These are phyloP conservation scores for Rhinogobius similis DNA, from an alignment of 2,113 vertebrate species.

Conservation along the genomic window DNA sequence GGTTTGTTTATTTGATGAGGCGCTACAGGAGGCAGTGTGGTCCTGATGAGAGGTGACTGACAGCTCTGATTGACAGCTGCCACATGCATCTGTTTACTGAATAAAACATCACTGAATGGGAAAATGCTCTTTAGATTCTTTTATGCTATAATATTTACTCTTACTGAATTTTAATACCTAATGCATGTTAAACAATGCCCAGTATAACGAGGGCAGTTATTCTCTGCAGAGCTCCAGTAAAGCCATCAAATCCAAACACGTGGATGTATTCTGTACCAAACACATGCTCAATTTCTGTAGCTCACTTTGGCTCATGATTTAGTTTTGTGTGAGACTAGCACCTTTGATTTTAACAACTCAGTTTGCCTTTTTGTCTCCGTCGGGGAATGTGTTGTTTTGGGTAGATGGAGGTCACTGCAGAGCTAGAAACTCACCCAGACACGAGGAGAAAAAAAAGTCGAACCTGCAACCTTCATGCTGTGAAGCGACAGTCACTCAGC, in stretches of 20 bases:
- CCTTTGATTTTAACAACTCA: too few species aligned
- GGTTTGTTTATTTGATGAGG: too few species aligned
- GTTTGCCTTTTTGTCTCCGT: too few species aligned
- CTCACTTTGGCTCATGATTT: not conserved
- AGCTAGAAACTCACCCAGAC: too few species aligned
- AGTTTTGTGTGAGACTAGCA: too few species aligned
- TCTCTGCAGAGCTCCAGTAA: not conserved
- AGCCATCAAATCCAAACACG: not conserved
- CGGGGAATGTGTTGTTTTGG: too few species aligned
- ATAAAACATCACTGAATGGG: slow-evolving; percentile 6
- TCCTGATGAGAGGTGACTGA: not conserved
- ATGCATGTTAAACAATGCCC: not conserved
- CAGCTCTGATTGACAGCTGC: not conserved
- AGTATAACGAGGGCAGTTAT: not conserved
- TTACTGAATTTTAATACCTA: not conserved
- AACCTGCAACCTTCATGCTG: too few species aligned
- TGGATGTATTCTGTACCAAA: not conserved
- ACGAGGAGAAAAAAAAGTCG: too few species aligned
- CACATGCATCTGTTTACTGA: slow-evolving; percentile 6
- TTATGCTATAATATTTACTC: not conserved
- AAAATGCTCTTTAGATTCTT: too few species aligned
- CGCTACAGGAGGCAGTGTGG: not conserved
- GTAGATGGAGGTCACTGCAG: too few species aligned
- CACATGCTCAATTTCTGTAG: not conserved
- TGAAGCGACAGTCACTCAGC: too few species aligned